These are phyloP conservation scores for Champsocephalus gunnari DNA, from an alignment of 2,797 vertebrate species.

Conservation along the genomic window DNA sequence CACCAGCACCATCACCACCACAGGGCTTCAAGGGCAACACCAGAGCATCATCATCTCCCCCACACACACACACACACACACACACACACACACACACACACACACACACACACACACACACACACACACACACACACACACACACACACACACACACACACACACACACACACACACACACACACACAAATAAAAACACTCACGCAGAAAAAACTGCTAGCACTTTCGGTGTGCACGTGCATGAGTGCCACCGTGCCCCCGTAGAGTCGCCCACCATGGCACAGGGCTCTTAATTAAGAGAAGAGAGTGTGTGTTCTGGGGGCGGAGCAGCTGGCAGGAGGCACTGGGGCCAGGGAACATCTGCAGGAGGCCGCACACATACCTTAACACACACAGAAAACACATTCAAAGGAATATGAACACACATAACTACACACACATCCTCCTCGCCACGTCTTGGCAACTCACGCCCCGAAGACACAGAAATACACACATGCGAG, in stretches of 20 bases:
- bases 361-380: constrained; percentile 86
- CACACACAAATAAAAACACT: constrained; percentile 45
- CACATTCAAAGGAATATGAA: constrained; percentile 13
- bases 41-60: constrained; percentile 58
- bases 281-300: constrained; percentile 97
- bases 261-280: constrained; percentile 87
- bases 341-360: constrained; percentile 95
- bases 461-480: constrained; percentile 41
- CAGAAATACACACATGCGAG: constrained; percentile 38
- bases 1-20: constrained; percentile 81
- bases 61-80: constrained; percentile 40
- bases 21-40: constrained; percentile 74
- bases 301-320: constrained; percentile 86
- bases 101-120: constrained; percentile 41
- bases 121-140: constrained; percentile 43
- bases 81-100: constrained; percentile 40
- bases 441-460: constrained; percentile 41
- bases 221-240: constrained; percentile 27
- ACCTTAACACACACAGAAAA: constrained; percentile 1
- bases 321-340: constrained; percentile 97
- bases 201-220: constrained; percentile 45
- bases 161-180: constrained; percentile 20
- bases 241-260: constrained; percentile 88
- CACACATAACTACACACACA: constrained; percentile 36
- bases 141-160: constrained; percentile 44